Evolutionary conservation across 2,797 vertebrate genomes (phyloP), one percentile per base, ranked within the genome.

Genomic region (Rhinophrynus dorsalis): DNA sequence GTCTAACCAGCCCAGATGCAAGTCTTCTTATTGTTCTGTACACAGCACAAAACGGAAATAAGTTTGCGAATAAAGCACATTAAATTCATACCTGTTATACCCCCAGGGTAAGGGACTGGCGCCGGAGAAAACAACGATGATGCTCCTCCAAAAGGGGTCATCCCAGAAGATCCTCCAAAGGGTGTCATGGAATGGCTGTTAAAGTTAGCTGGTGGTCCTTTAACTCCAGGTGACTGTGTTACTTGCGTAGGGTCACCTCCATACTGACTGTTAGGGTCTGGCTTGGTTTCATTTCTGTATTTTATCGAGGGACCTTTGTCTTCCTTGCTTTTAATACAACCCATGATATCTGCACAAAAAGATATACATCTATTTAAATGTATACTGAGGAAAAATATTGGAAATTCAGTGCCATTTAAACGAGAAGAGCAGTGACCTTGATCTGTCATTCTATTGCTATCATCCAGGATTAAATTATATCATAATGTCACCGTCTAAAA

Each of bases 251-350:
- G 93, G 58, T 97, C 96, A 18, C 92, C 90, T 38, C 93, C 95
- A 7, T 95, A 95, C 79, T 94, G 93, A 60, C 90, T 90, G 64
- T 92, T 85, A 0, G 92, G 85, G 63, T 83, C 85, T 3, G 88
- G 77, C 67, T 89, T 74, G 56, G 83, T 93, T 60, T 96, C 95
- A 6, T 89, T 82, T 79, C 91, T 89, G 51, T 94, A 95, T 79
- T 98, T 96, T 86, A 94, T 90, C 1, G 86, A 33, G 26, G 93
- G 88, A 79, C 90, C 90, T 90, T 97, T 97, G 83, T 94, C 91
- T 84, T 95, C 91, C 84, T 98, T 98, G 86, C 96, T 98, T 90
- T 96, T 95, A 76, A 97, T 89, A 81, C 95, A 98, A 83, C 96
- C 96, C 96, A 98, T 98, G 58, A 83, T 87, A 77, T 83, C 79